A percentile compares a stretch with the other conserved stretches of the same genome.
These are phyloP conservation scores for Gymnocheta viridis DNA, from an alignment of 2,888 invertebrate species.

Conservation along the genomic window DNA sequence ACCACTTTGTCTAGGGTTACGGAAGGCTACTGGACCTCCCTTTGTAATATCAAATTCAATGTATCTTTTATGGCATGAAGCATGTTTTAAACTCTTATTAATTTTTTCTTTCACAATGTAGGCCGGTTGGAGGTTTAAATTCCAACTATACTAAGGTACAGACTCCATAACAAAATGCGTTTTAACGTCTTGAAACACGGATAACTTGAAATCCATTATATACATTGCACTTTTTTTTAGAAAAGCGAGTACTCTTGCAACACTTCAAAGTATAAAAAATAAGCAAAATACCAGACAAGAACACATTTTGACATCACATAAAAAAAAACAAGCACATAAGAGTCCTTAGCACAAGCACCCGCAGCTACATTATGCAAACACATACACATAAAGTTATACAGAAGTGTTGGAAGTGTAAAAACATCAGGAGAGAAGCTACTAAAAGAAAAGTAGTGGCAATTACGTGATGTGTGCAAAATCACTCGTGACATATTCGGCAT, in stretches of 20 bases:
- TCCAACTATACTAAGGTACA: too few species aligned
- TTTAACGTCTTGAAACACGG: too few species aligned
- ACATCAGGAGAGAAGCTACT: neutral
- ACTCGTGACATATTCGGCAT: conserved; percentile 61
- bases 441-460: conserved; percentile 50
- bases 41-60: too few species aligned
- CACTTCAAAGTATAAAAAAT: neutral
- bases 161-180: too few species aligned
- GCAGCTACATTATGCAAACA: neutral
- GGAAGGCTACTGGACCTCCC: too few species aligned
- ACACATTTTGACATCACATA: conserved; percentile 35
- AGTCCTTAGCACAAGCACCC: neutral
- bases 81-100: too few species aligned
- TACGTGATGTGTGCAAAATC: conserved; percentile 58
- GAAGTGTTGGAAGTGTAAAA: neutral
- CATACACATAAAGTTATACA: neutral
- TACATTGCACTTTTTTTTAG: too few species aligned
- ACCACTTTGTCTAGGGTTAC: too few species aligned
- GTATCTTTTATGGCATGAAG: too few species aligned
- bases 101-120: too few species aligned
- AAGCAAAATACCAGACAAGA: neutral
- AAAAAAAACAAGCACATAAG: neutral
- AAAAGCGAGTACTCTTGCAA: neutral
- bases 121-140: too few species aligned
- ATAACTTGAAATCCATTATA: too few species aligned